Evolutionary conservation across 2,797 vertebrate species (phyloP).

Genomic region (Vireo griseus): DNA sequence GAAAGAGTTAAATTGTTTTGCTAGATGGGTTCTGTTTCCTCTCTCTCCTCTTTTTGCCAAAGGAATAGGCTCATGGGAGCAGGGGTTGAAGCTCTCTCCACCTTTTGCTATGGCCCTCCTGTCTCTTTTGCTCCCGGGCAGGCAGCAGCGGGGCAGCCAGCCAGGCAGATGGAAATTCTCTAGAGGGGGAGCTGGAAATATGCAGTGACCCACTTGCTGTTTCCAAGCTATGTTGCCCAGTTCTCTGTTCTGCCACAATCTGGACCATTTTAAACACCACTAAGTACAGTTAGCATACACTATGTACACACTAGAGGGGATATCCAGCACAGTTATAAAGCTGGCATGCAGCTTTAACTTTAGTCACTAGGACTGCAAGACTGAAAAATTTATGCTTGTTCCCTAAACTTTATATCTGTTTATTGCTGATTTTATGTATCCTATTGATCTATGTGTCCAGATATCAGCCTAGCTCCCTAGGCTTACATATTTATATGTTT

Average conservation of each 20-base stretch:
- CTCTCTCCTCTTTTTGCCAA: background rate
- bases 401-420: background rate
- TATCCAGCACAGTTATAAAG: background rate
- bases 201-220: background rate
- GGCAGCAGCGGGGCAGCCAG: background rate
- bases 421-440: background rate
- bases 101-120: background rate
- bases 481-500: background rate
- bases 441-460: background rate
- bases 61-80: background rate
- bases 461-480: background rate
- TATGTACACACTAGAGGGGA: background rate
- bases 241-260: background rate
- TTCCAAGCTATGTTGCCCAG: background rate
- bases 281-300: background rate
- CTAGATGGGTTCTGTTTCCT: background rate
- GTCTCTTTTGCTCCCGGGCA: background rate
- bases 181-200: background rate
- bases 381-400: background rate
- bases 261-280: background rate
- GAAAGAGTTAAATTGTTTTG: background rate
- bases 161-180: background rate
- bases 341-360: background rate
- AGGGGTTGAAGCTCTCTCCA: background rate
- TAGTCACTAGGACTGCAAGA: background rate